These are phyloP conservation scores for Pyrocoelia pectoralis DNA, from an alignment of 2,888 invertebrate species.

Conservation along the genomic window DNA sequence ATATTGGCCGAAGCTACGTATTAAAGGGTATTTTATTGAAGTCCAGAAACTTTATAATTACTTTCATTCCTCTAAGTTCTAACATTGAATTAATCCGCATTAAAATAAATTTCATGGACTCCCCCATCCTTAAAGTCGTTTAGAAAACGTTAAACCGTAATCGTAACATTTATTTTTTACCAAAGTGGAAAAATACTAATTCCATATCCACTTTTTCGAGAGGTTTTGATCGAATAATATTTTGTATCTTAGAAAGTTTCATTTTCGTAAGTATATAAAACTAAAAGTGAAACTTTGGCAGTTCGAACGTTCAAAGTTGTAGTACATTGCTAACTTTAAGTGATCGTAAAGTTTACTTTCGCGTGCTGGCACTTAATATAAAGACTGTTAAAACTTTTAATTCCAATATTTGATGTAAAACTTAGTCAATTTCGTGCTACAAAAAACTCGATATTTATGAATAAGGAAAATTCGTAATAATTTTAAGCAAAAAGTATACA, in stretches of 20 bases:
- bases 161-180: no score
- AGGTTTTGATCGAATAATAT: not conserved
- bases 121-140: no score
- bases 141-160: no score
- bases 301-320: not conserved
- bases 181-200: no score
- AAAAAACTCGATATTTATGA: not conserved
- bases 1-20: no score
- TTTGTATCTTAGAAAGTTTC: not conserved
- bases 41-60: no score
- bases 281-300: conserved; percentile 1
- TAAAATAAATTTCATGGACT: no score
- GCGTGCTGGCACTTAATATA: conserved; percentile 9
- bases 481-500: not conserved
- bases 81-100: no score
- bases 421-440: conserved; percentile 1
- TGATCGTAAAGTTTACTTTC: conserved; percentile 7
- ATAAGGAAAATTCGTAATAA: not conserved
- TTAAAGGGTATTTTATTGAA: no score
- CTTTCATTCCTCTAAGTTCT: no score
- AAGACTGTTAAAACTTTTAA: conserved; percentile 7
- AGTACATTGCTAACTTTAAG: not conserved
- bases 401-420: conserved; percentile 1
- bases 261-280: not conserved
- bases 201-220: not conserved